These are phyloP conservation scores for Phortica okadai DNA, from an alignment of 2,888 invertebrate genomes.

Conservation along the genomic window DNA sequence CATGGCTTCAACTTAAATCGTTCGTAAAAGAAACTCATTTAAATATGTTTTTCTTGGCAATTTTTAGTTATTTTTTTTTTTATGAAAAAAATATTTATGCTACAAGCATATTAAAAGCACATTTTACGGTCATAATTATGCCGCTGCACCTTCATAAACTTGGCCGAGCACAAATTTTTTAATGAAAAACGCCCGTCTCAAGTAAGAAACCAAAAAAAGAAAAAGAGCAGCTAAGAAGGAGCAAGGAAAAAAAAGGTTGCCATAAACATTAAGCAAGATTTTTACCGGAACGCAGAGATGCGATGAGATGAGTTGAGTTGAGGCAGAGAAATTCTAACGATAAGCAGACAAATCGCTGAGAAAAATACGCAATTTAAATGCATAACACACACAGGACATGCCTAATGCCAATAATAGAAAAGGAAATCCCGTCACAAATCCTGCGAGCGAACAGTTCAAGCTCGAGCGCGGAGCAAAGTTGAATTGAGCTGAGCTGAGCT, in stretches of 20 bases:
- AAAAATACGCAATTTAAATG: constrained; percentile 78
- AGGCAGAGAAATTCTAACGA: constrained; percentile 53
- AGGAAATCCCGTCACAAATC: constrained; percentile 77
- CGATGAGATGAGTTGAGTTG: neutral
- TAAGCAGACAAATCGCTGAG: constrained; percentile 76
- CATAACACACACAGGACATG: constrained; percentile 77
- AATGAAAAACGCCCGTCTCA: constrained; percentile 67
- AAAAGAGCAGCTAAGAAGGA: neutral
- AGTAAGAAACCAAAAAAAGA: neutral
- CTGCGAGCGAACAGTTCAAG: constrained; percentile 46
- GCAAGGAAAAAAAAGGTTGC: constrained; percentile 33
- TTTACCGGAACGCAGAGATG: constrained; percentile 36
- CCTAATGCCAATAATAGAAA: constrained; percentile 78
- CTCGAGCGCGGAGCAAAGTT: neutral
- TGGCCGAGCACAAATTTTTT: constrained; percentile 56
- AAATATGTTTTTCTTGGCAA: neutral
- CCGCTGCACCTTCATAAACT: constrained; percentile 64
- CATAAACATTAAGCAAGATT: constrained; percentile 67
- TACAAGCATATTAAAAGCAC: constrained; percentile 57
- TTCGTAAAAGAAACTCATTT: constrained; percentile 61
- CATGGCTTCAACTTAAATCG: constrained; percentile 33
- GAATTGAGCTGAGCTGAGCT: neutral
- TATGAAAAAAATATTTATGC: constrained; percentile 5
- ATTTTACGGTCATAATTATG: constrained; percentile 62
- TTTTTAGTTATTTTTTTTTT: neutral